Evolutionary conservation across 2,113 vertebrate species (phyloP), one percentile per base, ranked within the genome.

Genomic region (Zingel zingel): DNA sequence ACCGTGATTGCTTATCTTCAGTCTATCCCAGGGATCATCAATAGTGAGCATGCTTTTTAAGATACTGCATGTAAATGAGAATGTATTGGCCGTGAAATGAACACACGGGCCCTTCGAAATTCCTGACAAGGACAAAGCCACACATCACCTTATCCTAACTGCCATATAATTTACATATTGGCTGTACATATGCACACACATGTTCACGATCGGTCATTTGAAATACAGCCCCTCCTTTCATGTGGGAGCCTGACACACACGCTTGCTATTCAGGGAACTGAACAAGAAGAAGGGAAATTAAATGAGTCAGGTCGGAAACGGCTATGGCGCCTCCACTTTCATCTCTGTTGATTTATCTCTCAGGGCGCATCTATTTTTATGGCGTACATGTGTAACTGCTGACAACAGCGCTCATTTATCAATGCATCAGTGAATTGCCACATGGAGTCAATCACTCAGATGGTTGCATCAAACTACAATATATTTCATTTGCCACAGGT

Each of bases 321-420:
- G 50, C 1, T 25, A 39, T 16, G 12, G 50, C 33, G 59, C 66
- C 79, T 57, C 50, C 82, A 57, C 77, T 85, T 85, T 88, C 89
- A 81, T 84, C 84, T 74, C 14, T 58, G 89, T 78, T 86, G 82
- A 90, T 80, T 88, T 76, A 83, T 74, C 87, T 89, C 87, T 74
- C 75, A 6, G 0, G 64, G 57, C 5, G 43, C 13, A 1, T 81
- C 88, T 83, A 81, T 89, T 88, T 87, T 88, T 78, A 88, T 2
- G 30, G 30, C 77, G 53, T 8, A 21, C 47, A 43, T 64, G 82
- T n/a, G 61, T 68, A 82, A 85, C 63, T 73, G 84, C 88, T 79
- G 91, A 91, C 83, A 84, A 77, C 75, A 18, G 79, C 80, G 68
- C 59, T 66, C 74, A 16, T 85, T 73, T 48, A 57, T 68, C 86